Conservation (phyloP, 2,888 invertebrate genomes). For the Ochropleura plecta region DNA sequence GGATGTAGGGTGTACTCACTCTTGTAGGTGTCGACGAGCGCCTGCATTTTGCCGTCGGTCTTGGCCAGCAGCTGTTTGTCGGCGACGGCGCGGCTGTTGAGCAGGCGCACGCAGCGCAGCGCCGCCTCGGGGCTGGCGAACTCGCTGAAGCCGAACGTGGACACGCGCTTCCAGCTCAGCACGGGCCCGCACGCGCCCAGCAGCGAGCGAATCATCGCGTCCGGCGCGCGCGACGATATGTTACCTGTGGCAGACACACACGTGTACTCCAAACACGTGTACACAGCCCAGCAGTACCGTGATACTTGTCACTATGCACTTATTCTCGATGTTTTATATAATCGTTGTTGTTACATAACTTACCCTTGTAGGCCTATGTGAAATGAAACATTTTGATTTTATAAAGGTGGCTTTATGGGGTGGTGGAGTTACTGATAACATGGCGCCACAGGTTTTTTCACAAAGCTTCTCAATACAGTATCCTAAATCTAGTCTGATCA, state of each 20-base stretch:
- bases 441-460: too few relatives aligned
- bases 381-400: too few relatives aligned
- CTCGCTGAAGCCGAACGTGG: constrained; percentile 99
- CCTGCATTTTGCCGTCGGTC: constrained; percentile 99
- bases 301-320: not conserved
- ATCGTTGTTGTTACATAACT: too few relatives aligned
- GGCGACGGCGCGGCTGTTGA: constrained; percentile 98
- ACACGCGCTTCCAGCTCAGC: constrained; percentile 99
- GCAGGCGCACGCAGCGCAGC: constrained; percentile 96
- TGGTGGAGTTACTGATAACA: too few relatives aligned
- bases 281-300: not conserved
- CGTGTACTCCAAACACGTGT: too few relatives aligned
- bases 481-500: not conserved
- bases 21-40: constrained; percentile 98
- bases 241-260: constrained; percentile 66
- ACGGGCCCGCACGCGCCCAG: constrained; percentile 98
- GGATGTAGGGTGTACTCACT: constrained; percentile 84
- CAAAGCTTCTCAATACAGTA: too few relatives aligned
- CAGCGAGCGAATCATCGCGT: constrained; percentile 98
- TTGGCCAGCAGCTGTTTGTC: constrained; percentile 98
- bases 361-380: too few relatives aligned
- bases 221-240: constrained; percentile 97
- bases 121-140: constrained; percentile 98
- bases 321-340: too few relatives aligned
- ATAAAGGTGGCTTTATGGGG: too few relatives aligned